These are phyloP conservation scores for Tylochromis polylepis DNA, from an alignment of 2,113 vertebrate species.

Conservation along the genomic window DNA sequence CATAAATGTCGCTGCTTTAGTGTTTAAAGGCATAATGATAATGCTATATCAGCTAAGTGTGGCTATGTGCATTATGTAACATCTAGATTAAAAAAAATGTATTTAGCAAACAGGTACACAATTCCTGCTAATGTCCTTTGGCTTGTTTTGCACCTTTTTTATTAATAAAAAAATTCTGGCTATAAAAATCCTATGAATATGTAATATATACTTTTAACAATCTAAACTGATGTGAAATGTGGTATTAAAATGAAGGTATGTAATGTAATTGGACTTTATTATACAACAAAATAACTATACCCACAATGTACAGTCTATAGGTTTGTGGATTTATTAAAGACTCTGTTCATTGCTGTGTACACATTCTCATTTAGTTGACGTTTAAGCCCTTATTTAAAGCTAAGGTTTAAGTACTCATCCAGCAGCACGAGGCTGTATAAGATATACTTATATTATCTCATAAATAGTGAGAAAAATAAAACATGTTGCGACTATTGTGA, in stretches of 20 bases:
- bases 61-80: not conserved
- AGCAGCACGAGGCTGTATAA: not conserved
- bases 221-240: not conserved
- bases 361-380: not conserved
- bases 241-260: not conserved
- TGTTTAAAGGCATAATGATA: not conserved
- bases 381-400: not conserved
- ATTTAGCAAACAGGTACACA: not conserved
- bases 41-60: not conserved
- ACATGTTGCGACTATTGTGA: not conserved
- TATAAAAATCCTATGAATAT: not conserved
- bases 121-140: not conserved
- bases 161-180: not conserved
- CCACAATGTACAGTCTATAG: not conserved
- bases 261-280: not conserved
- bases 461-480: not conserved
- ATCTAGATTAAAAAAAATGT: not conserved
- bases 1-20: conserved; percentile 14
- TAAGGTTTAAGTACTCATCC: not conserved
- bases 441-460: not conserved
- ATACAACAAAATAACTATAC: not conserved
- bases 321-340: too few relatives aligned
- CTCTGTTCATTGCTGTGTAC: not conserved
- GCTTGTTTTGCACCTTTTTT: not conserved
- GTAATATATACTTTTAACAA: not conserved